These are phyloP conservation scores for Perca fluviatilis DNA, from an alignment of 2,113 vertebrate genomes.

Conservation along the genomic window DNA sequence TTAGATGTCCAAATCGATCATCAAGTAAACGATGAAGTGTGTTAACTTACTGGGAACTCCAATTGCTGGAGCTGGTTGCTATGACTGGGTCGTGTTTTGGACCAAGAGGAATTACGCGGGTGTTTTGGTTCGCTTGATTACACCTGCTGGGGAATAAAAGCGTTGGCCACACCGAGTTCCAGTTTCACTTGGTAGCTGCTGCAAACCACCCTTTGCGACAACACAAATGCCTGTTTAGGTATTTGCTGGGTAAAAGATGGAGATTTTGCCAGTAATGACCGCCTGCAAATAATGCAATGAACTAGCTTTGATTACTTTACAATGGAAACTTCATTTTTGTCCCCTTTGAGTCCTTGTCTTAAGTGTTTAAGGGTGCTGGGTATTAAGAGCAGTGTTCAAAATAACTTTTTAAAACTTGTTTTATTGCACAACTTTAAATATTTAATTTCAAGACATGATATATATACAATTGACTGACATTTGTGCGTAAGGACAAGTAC, in stretches of 20 bases:
- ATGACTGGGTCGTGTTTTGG: constrained; percentile 10
- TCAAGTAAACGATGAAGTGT: not conserved
- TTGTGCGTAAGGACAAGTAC: constrained; percentile 63
- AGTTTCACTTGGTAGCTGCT: not conserved
- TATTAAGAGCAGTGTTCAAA: not conserved
- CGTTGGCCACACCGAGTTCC: accelerated
- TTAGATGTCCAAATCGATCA: constrained; percentile 16
- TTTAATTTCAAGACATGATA: constrained; percentile 15
- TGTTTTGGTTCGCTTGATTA: constrained; percentile 66
- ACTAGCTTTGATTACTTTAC: not conserved
- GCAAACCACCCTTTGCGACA: not conserved
- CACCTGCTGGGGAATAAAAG: constrained; percentile 25
- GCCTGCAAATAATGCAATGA: not conserved
- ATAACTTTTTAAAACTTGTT: constrained; percentile 25
- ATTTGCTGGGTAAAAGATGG: not conserved
- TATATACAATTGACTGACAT: constrained; percentile 40
- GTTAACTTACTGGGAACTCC: not conserved
- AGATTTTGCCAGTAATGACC: not conserved
- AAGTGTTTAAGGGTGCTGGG: not conserved
- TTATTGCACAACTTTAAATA: constrained; percentile 74
- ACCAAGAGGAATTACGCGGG: constrained; percentile 24
- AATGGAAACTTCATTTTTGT: not conserved
- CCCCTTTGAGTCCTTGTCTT: not conserved
- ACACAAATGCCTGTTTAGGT: not conserved
- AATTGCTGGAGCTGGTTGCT: not conserved